Conservation (phyloP, 2,113 vertebrate species). For the Lophura nycthemera region DNA sequence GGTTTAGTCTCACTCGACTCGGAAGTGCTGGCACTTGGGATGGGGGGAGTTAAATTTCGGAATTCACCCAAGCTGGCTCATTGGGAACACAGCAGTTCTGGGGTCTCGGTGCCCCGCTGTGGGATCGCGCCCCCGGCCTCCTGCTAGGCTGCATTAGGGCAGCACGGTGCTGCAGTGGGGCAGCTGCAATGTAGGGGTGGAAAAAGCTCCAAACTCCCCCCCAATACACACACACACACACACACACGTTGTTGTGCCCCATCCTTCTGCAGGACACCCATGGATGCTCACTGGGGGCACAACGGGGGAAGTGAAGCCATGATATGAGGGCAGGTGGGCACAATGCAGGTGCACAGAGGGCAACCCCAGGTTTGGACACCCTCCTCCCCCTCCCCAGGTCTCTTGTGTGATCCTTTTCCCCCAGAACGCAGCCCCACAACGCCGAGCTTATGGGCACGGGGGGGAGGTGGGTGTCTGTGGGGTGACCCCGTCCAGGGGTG, state of each 20-base stretch:
- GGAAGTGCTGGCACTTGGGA: too few species aligned
- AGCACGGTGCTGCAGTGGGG: not conserved
- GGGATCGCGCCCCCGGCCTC: not conserved
- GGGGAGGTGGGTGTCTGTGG: not conserved
- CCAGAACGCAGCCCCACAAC: not conserved
- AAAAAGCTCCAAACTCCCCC: not conserved
- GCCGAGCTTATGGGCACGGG: not conserved
- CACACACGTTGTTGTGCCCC: not conserved
- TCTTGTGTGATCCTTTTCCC: not conserved
- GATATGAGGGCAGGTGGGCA: rapidly evolving
- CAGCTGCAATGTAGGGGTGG: not conserved
- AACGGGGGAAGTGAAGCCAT: not conserved
- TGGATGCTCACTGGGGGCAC: not conserved
- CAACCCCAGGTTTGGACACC: not conserved
- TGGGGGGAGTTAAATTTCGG: not conserved
- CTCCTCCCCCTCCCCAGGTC: too few species aligned
- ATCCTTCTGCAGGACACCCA: not conserved
- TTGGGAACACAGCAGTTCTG: not conserved
- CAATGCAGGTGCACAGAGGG: not conserved
- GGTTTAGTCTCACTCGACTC: not conserved
- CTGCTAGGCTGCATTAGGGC: not conserved
- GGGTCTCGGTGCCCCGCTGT: rapidly evolving
- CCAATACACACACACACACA: too few species aligned
- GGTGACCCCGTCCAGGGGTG: not conserved
- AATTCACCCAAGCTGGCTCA: not conserved